Evolutionary conservation across 2,888 invertebrate species (phyloP), one percentile per base, ranked within the genome.

Genomic region (Ectemnius lituratus): DNA sequence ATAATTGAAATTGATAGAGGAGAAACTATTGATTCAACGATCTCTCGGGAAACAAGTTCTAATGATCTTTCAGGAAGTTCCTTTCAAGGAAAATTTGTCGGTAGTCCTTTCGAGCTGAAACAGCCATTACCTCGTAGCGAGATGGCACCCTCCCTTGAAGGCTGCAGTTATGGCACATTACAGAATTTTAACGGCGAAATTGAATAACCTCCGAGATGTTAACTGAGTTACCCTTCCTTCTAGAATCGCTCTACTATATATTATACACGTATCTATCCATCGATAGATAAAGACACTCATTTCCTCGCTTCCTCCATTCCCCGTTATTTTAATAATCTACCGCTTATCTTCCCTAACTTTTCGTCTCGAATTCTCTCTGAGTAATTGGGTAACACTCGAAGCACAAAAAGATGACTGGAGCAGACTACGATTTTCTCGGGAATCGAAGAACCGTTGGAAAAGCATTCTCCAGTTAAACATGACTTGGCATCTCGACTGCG

Each of bases 111-210:
- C 83, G 81, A 82, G 81, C 79, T 78, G 77, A 75, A 77, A 78
- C 83, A 82, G 84, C 86, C 85, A 87, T 87, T 87, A 86, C 77
- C 80, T 74, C 67, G 66, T 28, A 64, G 57, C 52, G 57, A 46
- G 63, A 61, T 52, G 52, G n/a, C 52, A 52, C 64, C 62, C 67
- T 73, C 67, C 60, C 62, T 56, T 14, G 27, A 70, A 64, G 81
- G 82, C 86, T 83, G 85, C 87, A 88, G 87, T 89, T 88, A 89
- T 84, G 86, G 88, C 85, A 86, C 86, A 88, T 89, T 89, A 88
- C 84, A 86, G 87, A 84, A 89, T 89, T 89, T 90, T 87, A 89
- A 87, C 85, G 84, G 81, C 72, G 80, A 89, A 90, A 90, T 90
- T 89, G 87, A 90, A 89, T 90, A 89, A 89, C 84, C 85, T 79